Base-by-base conservation (phyloP, 2,888 invertebrate species). In the Caenorhabditis sp. region DNA sequence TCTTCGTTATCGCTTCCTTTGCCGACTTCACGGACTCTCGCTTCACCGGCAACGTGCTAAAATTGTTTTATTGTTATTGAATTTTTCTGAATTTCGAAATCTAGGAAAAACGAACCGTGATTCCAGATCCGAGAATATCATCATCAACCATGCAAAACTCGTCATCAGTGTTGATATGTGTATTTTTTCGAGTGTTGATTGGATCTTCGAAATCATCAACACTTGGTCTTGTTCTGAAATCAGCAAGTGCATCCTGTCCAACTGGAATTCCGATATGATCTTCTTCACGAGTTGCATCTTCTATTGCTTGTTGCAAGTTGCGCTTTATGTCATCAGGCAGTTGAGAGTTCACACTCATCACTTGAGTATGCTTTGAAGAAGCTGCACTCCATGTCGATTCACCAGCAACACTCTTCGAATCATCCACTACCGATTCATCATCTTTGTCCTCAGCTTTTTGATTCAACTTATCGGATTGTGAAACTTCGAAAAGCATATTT, bases 131-230 rank as follows among this genome's bases (percentile, higher is more conserved):
- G 0, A 80, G 71, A 17, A 84, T 77, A 49, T 80, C 71, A 54
- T 87, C 85, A 50, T 85, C 83, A 7, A 87, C 76, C 77, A 85
- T 80, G 65, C 72, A 84, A 59, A 84, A 85, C 64, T 86, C 86
- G 20, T 87, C 87, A 61, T 84, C 84, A 31, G 5, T 14, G 17
- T 17, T 43, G 14, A 12, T 10, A 10, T 43, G 43, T 12, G 7
- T 43, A 14, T 7, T 7, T 17, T 20, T 12, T 23, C 59, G 1
- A 12, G 52, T 20, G 25, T 66, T n/a, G 43, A 31, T 52, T 31
- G 58, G n/a, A 58, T 58, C 38, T 4, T 49, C 8, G 56, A n/a
- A 23, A 1, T 20, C 8, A 38, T 43, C 25, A 58, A 25, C 50
- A 7, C 20, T n/a, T 14, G 53, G 63, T 1, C 23, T 27, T n/a